Base-by-base conservation (phyloP, 2,797 vertebrate species). In the Chloroceryle inda region DNA sequence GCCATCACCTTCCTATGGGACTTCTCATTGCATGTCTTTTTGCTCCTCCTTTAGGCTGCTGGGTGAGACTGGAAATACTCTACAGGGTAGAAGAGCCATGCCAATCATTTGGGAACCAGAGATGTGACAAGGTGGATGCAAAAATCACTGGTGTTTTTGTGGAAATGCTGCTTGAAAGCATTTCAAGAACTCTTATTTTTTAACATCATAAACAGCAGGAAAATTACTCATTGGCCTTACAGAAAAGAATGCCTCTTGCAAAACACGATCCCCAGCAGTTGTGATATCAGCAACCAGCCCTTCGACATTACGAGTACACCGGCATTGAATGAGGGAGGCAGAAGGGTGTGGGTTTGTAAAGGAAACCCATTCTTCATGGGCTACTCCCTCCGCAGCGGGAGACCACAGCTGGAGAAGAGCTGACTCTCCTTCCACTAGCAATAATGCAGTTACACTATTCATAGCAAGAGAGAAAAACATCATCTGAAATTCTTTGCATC, bases 321-420 rank as follows among this genome's bases (percentile, higher is more conserved):
- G 93, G 91, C 83, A 73, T 18, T 89, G 73, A 92, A 89, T 81
- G 84, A 88, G 91, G 66, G 58, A 83, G 68, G 80, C 87, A 95
- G 85, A 71, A 93, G 75, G 55, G 82, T 71, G 72, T 88, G 89
- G 94, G 92, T 95, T 97, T 94, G 93, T 74, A 91, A 92, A 93
- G 88, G 86, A 94, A 96, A 95, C 73, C 24, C 3, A 52, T 84
- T 91, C 79, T 90, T 94, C 85, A 55, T 40, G 80, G 89, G 95
- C 94, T 90, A 80, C 90, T 89, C 88, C 89, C 88, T 93, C 62
- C 82, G 24, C 79, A 80, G 94, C 15, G 52, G 87, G 80, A 96
- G 85, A 94, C 92, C 96, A 95, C 95, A 96, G 91, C 59, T 15
- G 66, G 92, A 88, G 95, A 94, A 69, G 87, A 83, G 88, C 92